Evolutionary conservation across 2,113 vertebrate species (phyloP).

Genomic region (Meles meles): DNA sequence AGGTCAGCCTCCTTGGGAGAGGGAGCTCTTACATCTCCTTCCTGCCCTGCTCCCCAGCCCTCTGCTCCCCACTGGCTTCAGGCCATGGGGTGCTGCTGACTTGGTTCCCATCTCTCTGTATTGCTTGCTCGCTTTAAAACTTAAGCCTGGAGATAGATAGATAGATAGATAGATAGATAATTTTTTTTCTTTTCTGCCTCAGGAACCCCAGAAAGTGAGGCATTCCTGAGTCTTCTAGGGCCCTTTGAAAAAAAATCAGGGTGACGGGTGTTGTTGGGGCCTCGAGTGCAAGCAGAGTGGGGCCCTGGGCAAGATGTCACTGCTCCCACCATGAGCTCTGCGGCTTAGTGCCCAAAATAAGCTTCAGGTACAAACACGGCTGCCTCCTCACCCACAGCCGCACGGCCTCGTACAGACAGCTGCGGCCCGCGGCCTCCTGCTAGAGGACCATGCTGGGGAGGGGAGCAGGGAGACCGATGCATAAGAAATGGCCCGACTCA

Average conservation of each 20-base stretch:
- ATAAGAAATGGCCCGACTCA: background rate
- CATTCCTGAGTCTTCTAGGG: background rate
- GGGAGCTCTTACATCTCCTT: background rate
- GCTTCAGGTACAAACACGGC: background rate
- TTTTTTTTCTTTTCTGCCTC: background rate
- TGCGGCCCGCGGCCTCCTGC: background rate
- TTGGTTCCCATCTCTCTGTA: background rate
- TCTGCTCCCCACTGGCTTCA: background rate
- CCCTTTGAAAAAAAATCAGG: background rate
- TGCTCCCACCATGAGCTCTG: accelerated
- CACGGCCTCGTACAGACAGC: background rate
- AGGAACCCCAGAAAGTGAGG: background rate
- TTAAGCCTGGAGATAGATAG: background rate
- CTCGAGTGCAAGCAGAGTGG: background rate
- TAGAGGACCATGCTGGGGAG: accelerated
- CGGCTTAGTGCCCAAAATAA: background rate
- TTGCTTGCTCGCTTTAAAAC: background rate
- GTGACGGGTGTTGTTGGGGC: background rate
- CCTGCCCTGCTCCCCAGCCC: background rate
- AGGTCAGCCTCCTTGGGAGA: background rate
- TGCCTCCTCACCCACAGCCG: background rate
- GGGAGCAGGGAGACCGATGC: background rate
- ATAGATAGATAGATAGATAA: too few species aligned
- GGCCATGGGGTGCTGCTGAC: background rate
- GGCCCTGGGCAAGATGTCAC: background rate